Conservation (phyloP, 2,888 invertebrate species). For the Chymomyza amoena region DNA sequence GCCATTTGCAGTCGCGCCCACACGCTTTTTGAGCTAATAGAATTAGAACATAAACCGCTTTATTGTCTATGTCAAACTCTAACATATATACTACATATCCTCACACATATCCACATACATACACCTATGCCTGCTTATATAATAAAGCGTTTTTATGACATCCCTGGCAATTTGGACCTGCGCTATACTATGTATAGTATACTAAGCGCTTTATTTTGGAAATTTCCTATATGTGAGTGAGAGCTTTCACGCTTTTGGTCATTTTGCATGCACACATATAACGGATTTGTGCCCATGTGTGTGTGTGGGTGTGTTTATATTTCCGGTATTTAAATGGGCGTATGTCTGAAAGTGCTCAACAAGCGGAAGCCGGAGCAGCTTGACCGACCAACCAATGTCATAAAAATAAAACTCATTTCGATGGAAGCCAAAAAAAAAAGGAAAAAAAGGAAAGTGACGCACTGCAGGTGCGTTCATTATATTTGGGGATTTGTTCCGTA, state of each 20-base stretch:
- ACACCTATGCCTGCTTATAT: slow-evolving; percentile 25
- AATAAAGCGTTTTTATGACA: slow-evolving; percentile 64
- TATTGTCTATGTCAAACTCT: slow-evolving; percentile 46
- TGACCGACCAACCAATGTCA: slow-evolving; percentile 30
- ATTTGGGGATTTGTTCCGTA: slow-evolving; percentile 26
- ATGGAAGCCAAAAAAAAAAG: slow-evolving; percentile 20
- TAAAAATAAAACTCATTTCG: slow-evolving; percentile 38
- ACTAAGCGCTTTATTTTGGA: neutral
- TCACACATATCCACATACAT: slow-evolving; percentile 4
- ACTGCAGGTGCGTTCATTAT: slow-evolving; percentile 58
- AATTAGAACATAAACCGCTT: slow-evolving; percentile 69
- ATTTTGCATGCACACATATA: slow-evolving; percentile 37
- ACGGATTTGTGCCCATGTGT: neutral
- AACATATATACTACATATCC: slow-evolving; percentile 6
- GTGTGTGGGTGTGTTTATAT: neutral
- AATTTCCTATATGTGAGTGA: neutral
- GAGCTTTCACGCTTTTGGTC: slow-evolving; percentile 6
- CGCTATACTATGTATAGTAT: slow-evolving; percentile 20
- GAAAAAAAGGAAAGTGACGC: slow-evolving; percentile 36
- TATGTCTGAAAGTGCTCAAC: slow-evolving; percentile 2
- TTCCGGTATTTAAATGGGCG: neutral
- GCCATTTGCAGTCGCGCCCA: slow-evolving; percentile 27
- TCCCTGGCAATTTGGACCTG: slow-evolving; percentile 49
- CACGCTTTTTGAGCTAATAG: slow-evolving; percentile 56
- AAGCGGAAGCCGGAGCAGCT: slow-evolving; percentile 26